Percentiles rank a stretch among this genome's conserved stretches.
Evolutionary conservation across 2,113 vertebrate genomes (phyloP).

Genomic region (Psammodynastes pulverulentus): DNA sequence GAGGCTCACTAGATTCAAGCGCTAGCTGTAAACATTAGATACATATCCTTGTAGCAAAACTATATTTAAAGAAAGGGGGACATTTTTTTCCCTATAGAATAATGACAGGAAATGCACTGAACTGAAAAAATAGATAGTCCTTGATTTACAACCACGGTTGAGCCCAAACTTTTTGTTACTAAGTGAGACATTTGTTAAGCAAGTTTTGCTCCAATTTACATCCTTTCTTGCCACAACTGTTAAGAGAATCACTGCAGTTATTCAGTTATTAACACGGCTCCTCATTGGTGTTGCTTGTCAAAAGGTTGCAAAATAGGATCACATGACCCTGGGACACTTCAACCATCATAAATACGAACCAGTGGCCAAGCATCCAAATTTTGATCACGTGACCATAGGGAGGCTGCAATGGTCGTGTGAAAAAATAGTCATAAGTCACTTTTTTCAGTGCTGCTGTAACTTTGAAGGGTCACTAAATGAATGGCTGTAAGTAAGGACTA

Average conservation of each 20-base stretch:
- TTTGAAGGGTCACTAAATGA: background rate
- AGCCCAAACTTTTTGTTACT: background rate
- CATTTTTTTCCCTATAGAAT: background rate
- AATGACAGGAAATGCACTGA: background rate
- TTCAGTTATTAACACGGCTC: too few relatives aligned
- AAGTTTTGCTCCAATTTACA: background rate
- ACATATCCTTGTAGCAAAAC: background rate
- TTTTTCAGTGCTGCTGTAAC: background rate
- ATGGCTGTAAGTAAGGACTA: background rate
- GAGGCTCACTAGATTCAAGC: background rate
- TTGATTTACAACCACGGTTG: background rate
- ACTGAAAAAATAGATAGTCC: background rate
- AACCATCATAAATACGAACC: background rate
- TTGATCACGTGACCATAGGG: background rate
- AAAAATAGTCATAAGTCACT: background rate
- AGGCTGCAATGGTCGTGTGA: background rate
- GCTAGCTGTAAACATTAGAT: background rate
- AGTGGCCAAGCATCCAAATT: background rate
- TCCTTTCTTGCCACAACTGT: background rate
- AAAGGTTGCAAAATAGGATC: too few relatives aligned
- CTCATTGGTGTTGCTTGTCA: too few relatives aligned
- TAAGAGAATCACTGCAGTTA: too few relatives aligned
- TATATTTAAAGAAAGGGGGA: background rate
- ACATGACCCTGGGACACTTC: too few relatives aligned
- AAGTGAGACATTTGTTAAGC: background rate